phyloP scores from a whole-genome alignment of 2,888 invertebrate species.

The Cosmia trapezina region DNA sequence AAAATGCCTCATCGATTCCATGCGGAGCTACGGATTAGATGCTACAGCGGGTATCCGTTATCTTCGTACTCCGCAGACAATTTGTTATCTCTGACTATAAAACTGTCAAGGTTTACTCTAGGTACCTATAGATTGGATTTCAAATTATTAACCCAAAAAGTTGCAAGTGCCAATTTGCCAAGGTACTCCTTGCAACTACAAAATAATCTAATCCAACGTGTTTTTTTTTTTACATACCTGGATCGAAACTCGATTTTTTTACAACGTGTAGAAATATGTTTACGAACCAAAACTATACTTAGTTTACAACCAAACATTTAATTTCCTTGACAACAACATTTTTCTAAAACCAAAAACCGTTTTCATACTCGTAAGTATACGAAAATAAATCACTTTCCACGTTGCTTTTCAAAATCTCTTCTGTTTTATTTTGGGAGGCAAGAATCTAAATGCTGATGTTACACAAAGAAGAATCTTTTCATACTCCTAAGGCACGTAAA shows the following conservation, averaged over 20 bases:
- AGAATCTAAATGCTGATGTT: conserved; percentile 54
- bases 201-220: neutral
- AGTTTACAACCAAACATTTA: neutral
- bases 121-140: neutral
- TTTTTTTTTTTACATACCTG: neutral
- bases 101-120: neutral
- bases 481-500: conserved; percentile 52
- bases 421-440: conserved; percentile 24
- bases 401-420: conserved; percentile 2
- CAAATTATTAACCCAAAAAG: neutral
- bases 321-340: neutral
- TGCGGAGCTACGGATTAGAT: conserved; percentile 6
- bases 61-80: neutral
- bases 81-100: neutral
- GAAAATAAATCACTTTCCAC: neutral
- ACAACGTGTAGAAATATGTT: neutral
- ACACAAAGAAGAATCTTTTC: conserved; percentile 62
- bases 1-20: conserved; percentile 39
- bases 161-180: neutral
- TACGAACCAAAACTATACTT: too few relatives aligned
- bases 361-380: too few relatives aligned
- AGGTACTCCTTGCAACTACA: too few relatives aligned
- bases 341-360: neutral
- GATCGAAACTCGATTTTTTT: neutral
- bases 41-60: neutral